These are phyloP conservation scores for Neoarius graeffei DNA, from an alignment of 2,113 vertebrate species.

Conservation along the genomic window DNA sequence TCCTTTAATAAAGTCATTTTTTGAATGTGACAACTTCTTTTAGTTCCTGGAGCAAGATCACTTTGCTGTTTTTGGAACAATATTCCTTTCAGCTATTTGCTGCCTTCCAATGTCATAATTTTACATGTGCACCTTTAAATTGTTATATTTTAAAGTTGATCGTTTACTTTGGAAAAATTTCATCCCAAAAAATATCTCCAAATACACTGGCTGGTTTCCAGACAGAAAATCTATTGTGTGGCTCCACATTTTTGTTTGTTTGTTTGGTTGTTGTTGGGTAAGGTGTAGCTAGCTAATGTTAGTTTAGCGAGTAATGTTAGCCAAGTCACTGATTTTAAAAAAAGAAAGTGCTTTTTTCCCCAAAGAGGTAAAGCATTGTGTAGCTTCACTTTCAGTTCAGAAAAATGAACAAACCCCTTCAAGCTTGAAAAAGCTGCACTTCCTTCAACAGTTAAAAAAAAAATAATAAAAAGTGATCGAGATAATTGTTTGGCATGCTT, in stretches of 20 bases:
- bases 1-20: neutral
- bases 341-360: neutral
- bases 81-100: neutral
- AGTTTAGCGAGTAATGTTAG: neutral
- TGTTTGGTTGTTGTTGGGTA: neutral
- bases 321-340: neutral
- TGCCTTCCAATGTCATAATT: neutral
- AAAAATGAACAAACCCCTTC: neutral
- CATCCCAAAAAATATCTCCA: neutral
- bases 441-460: too few species aligned
- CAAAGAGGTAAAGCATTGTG: neutral
- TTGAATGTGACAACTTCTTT: neutral
- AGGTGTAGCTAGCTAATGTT: neutral
- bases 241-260: too few species aligned
- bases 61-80: neutral
- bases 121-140: neutral
- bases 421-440: neutral
- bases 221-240: neutral
- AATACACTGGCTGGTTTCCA: neutral
- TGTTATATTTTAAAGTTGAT: neutral
- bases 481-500: too few species aligned
- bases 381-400: neutral
- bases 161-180: neutral
- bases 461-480: too few species aligned
- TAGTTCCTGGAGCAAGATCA: neutral